Evolutionary conservation across 2,888 invertebrate genomes (phyloP).

Genomic region (Drosophila cyrtoloma): DNA sequence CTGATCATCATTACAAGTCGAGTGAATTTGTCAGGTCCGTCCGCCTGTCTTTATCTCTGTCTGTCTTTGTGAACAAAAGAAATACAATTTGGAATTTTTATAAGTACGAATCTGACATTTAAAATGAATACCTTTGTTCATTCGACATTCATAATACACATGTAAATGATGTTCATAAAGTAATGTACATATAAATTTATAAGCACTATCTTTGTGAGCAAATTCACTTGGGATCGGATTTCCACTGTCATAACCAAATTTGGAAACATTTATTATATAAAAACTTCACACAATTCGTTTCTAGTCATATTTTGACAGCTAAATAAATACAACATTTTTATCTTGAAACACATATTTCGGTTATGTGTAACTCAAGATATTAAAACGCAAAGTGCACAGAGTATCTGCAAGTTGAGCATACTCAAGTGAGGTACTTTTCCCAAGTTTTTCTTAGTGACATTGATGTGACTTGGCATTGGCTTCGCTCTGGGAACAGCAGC

Average conservation of each 20-base stretch:
- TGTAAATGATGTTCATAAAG: too few species aligned
- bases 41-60: too few species aligned
- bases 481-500: constrained; percentile 16
- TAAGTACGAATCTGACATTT: neutral
- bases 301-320: neutral
- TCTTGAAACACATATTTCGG: neutral
- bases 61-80: too few species aligned
- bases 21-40: too few species aligned
- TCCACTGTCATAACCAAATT: neutral
- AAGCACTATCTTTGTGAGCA: neutral
- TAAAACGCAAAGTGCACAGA: neutral
- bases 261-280: neutral
- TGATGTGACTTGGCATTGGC: constrained; percentile 66
- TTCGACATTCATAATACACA: too few species aligned
- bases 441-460: constrained; percentile 39
- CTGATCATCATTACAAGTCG: neutral
- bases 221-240: neutral
- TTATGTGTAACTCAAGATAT: too few species aligned
- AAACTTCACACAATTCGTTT: neutral
- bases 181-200: too few species aligned
- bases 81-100: neutral
- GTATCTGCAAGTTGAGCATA: neutral
- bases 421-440: neutral
- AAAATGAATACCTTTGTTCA: too few species aligned
- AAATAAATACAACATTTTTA: neutral